Percentiles rank a stretch among this genome's conserved stretches.
These are phyloP conservation scores for Parapristionchus giblindavisi DNA, from an alignment of 2,888 invertebrate species.

Conservation along the genomic window DNA sequence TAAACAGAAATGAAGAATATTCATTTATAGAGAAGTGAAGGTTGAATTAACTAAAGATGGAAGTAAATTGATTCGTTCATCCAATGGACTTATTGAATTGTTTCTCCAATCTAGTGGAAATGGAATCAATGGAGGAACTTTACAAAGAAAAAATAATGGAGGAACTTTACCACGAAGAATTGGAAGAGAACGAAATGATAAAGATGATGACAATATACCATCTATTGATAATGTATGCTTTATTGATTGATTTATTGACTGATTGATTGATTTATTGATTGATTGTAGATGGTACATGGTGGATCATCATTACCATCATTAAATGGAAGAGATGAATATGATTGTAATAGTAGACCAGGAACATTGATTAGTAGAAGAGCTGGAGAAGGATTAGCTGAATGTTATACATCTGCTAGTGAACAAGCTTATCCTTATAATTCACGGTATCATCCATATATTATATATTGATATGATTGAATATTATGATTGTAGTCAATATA, in stretches of 20 bases:
- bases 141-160: no score
- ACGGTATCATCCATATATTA: slow-evolving; percentile 18
- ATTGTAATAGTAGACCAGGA: slow-evolving; percentile 11
- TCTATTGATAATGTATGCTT: not conserved
- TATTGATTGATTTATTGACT: not conserved
- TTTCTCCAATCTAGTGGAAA: slow-evolving; percentile 47
- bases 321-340: not conserved
- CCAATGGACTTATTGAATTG: slow-evolving; percentile 59
- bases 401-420: slow-evolving; percentile 60
- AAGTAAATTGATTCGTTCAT: slow-evolving; percentile 50
- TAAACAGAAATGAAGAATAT: no score
- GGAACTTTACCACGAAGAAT: slow-evolving; percentile 31
- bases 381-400: slow-evolving; percentile 64
- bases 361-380: slow-evolving; percentile 50
- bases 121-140: not conserved
- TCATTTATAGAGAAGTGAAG: slow-evolving; percentile 62
- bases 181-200: slow-evolving; percentile 28
- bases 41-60: slow-evolving; percentile 55
- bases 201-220: slow-evolving; percentile 4
- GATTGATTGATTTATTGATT: not conserved
- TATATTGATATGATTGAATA: not conserved
- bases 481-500: slow-evolving; percentile 6
- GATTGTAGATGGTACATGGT: not conserved
- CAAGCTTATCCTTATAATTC: slow-evolving; percentile 59
- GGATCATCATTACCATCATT: no score